A percentile compares a stretch with the other conserved stretches of the same genome.
Evolutionary conservation across 2,888 invertebrate species (phyloP).

Genomic region (Zaprionus bogoriensis): DNA sequence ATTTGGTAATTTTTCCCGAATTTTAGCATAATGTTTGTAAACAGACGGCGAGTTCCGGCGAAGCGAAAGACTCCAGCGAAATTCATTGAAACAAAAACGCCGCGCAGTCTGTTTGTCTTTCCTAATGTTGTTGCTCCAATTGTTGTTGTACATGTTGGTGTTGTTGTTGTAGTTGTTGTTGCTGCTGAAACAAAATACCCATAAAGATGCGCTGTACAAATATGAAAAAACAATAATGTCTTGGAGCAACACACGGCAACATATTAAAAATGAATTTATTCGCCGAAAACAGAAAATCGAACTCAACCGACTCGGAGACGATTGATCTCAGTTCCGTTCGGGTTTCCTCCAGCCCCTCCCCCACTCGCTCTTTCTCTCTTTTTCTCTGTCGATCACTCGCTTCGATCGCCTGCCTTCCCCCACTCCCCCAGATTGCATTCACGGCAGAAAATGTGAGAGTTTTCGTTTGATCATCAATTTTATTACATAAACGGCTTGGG

Average conservation of each 20-base stretch:
- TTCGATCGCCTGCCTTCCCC: not conserved
- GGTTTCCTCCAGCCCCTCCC: not conserved
- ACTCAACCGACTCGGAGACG: conserved; percentile 35
- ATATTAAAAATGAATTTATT: conserved; percentile 76
- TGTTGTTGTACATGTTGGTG: conserved; percentile 20
- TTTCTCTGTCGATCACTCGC: not conserved
- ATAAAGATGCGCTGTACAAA: conserved; percentile 68
- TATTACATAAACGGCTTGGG: conserved; percentile 61
- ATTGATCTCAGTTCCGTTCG: conserved; percentile 72
- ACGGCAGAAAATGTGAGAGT: conserved; percentile 68
- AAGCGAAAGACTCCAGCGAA: conserved; percentile 42
- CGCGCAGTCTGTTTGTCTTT: conserved; percentile 68
- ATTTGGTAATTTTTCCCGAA: conserved; percentile 30
- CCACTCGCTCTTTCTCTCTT: not conserved
- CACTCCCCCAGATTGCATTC: conserved; percentile 21
- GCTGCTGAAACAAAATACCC: conserved; percentile 71
- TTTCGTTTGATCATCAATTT: conserved; percentile 81
- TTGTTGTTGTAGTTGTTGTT: conserved; percentile 35
- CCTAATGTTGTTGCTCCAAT: conserved; percentile 42
- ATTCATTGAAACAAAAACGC: conserved; percentile 63
- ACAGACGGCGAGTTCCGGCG: conserved; percentile 75
- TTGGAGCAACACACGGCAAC: conserved; percentile 20
- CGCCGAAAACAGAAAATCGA: conserved; percentile 32
- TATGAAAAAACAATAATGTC: conserved; percentile 55
- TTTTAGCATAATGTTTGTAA: conserved; percentile 71